Percentiles rank a stretch among this genome's conserved stretches.
phyloP scores from a whole-genome alignment of 2,888 invertebrate genomes.

The Venusia cambrica region DNA sequence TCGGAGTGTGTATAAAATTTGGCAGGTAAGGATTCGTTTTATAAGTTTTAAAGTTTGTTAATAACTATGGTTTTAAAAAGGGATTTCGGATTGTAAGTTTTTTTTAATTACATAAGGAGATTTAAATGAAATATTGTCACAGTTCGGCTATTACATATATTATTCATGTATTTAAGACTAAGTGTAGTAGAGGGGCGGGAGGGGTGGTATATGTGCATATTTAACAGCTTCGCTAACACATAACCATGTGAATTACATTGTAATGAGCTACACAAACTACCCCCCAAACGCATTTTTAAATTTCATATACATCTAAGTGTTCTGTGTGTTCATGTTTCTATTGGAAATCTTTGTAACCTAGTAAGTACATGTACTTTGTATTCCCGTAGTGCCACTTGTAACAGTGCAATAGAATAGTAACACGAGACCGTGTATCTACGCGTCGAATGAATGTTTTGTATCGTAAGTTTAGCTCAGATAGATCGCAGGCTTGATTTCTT shows the following conservation, averaged over 20 bases:
- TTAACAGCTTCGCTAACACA: too few relatives aligned
- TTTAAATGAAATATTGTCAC: slow-evolving; percentile 56
- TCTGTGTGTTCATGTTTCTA: slow-evolving; percentile 37
- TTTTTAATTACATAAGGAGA: slow-evolving; percentile 45
- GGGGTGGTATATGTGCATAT: too few relatives aligned
- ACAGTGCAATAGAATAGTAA: slow-evolving; percentile 20
- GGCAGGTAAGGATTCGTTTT: slow-evolving; percentile 27
- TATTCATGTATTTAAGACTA: slow-evolving; percentile 58
- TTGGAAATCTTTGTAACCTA: too few relatives aligned
- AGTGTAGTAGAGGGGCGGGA: too few relatives aligned
- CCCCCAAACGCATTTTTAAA: slow-evolving; percentile 14
- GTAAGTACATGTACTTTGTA: slow-evolving; percentile 6
- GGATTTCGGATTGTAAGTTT: slow-evolving; percentile 37
- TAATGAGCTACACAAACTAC: slow-evolving; percentile 10
- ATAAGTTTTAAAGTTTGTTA: slow-evolving; percentile 29
- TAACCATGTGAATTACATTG: too few relatives aligned
- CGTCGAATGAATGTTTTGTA: too few relatives aligned
- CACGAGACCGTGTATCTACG: too few relatives aligned
- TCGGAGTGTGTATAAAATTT: slow-evolving; percentile 27
- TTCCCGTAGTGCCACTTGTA: slow-evolving; percentile 6
- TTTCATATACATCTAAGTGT: slow-evolving; percentile 35
- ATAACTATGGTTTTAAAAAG: slow-evolving; percentile 28
- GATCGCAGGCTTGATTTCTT: slow-evolving; percentile 41
- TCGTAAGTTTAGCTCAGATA: slow-evolving; percentile 25
- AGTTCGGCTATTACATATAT: slow-evolving; percentile 61